Base-by-base conservation (phyloP, 2,797 vertebrate genomes). In the Pipistrellus pygmaeus region DNA sequence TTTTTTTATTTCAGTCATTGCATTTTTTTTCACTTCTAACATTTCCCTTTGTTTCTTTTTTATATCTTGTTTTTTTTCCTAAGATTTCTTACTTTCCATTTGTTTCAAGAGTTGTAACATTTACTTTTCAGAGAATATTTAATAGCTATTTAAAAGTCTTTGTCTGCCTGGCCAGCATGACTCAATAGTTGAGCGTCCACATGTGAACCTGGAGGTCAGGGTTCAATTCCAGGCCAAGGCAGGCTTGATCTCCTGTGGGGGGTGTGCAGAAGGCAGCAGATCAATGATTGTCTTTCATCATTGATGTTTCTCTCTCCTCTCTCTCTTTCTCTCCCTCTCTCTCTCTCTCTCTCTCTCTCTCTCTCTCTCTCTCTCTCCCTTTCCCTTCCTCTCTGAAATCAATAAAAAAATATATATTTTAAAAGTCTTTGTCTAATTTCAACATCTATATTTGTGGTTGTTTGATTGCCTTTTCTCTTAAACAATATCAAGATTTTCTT, bases 401-500 rank as follows among this genome's bases (percentile, higher is more conserved):
- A 62, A 62, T 30, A 60, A 27, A 60, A 60, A 55, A 3, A 55
- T 6, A 62, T 14, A 27, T 60, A 23, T 14, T 60, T 60, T 62
- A 30, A 55, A 69, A 75, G n/a, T 82, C 44, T 73, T 84, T 71
- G 27, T 55, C 53, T 88, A 69, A 44, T 91, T 85, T 91, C 18
- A 87, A 18, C 55, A 27, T 77, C 30, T 93, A 25, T 82, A n/a
- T 60, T 77, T 68, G 64, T 38, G 10, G 53, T 5, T 82, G 14
- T 60, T 57, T 77, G 81, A 72, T 81, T 71, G 32, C 13, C 46
- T 76, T 93, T 91, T 91, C 69, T 21, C 21, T 81, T 77, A 32
- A 76, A 44, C 75, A 23, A 82, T 55, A 5, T 93, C 48, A 89
- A 48, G 41, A 68, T 83, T 95, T 93, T 89, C 23, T 51, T 86